Evolutionary conservation across 2,797 vertebrate species (phyloP), one percentile per base, ranked within the genome.

Genomic region (Echiichthys vipera): DNA sequence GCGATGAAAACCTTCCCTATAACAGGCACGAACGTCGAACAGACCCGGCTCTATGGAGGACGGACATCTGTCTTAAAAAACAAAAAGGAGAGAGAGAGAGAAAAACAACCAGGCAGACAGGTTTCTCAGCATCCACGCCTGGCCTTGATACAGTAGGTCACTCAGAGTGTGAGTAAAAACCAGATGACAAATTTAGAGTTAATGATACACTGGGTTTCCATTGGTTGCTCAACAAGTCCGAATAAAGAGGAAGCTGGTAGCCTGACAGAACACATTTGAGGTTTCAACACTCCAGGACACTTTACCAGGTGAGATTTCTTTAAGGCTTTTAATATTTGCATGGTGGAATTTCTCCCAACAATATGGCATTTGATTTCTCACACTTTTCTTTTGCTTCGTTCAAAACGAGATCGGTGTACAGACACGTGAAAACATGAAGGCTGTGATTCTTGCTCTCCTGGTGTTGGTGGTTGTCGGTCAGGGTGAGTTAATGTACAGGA

Each of bases 371-470:
- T 66, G 3, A 74, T 53, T 20, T 71, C 15, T 47, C 3, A 30
- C 14, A 18, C 15, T 37, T 32, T 25, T 32, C 5, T 12, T 40
- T 24, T 47, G 25, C 25, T 57, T 66, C 13, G 5, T 63, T 62
- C 14, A 24, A 14, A 6, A 5, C 53, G 8, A 49, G 15, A 45
- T 27, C 25, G 7, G 11, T 70, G 22, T 6, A 37, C 25, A 54
- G 11, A 54, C 2, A 36, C 0, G 0, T n/a, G 36, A 65, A 30
- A 80, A 77, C 57, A 90, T 89, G 85, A 89, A 82, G 82, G 17
- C 54, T 61, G 71, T 68, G 13, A 46, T 84, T 55, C 9, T 83
- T 7, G 22, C 59, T 51, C 62, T 84, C 42, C 47, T 85, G 56
- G 4, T 89, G 0, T 10, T 71, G 66, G 6, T 86, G 50, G 65